Evolutionary conservation across 2,113 vertebrate species (phyloP).

Genomic region (Hystrix cristata): DNA sequence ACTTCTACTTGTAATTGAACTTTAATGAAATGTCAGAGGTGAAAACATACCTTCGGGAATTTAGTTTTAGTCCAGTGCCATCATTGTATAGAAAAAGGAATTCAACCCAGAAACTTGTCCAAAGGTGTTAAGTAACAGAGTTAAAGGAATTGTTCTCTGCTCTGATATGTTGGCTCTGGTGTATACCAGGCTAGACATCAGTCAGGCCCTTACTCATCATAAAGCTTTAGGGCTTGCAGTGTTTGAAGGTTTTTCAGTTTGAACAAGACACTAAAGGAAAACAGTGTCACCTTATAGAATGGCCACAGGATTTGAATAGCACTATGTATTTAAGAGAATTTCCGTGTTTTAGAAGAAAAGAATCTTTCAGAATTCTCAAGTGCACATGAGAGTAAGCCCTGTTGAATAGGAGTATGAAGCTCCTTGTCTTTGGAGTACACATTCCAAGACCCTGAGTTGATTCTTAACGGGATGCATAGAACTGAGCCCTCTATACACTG

Average conservation of each 20-base stretch:
- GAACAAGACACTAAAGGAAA: constrained; percentile 19
- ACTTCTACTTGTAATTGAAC: constrained; percentile 42
- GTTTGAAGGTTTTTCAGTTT: not conserved
- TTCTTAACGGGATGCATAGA: not conserved
- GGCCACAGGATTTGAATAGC: not conserved
- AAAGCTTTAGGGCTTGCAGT: not conserved
- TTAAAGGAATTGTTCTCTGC: not conserved
- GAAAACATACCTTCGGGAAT: constrained; percentile 4
- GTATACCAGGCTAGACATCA: not conserved
- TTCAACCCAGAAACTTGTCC: not conserved
- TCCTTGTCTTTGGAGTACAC: not conserved
- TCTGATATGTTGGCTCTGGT: not conserved
- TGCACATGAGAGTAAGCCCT: not conserved
- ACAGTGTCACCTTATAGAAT: not conserved
- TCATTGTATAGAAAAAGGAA: constrained; percentile 31
- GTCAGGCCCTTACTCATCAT: not conserved
- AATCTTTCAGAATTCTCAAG: constrained; percentile 49
- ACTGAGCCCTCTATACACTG: not conserved
- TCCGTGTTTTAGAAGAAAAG: constrained; percentile 46
- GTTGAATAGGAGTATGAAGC: not conserved
- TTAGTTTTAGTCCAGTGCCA: not conserved
- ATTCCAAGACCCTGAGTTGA: not conserved
- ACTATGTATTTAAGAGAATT: not conserved
- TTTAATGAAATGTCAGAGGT: constrained; percentile 45
- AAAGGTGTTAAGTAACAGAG: not conserved